These are phyloP conservation scores for Carlito syrichta DNA, from an alignment of 2,113 vertebrate genomes.

Conservation along the genomic window DNA sequence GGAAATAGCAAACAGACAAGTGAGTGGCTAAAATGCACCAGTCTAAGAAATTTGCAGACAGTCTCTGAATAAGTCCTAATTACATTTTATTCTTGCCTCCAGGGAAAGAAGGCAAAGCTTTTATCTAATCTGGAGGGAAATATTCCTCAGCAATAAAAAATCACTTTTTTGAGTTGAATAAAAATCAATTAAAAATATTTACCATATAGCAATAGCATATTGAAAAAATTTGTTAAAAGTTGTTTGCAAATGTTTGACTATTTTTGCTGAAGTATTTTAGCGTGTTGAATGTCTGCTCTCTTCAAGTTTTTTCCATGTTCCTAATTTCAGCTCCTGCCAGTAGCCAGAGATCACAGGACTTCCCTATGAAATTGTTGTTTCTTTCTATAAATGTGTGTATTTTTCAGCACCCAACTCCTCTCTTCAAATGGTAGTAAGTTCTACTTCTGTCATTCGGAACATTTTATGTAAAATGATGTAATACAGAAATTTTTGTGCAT, in stretches of 20 bases:
- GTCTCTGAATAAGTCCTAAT: background rate
- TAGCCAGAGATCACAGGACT: conserved; percentile 51
- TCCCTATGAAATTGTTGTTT: conserved; percentile 46
- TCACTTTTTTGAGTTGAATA: conserved; percentile 47
- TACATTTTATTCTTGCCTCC: background rate
- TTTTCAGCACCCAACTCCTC: conserved; percentile 50
- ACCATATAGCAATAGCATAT: conserved; percentile 50
- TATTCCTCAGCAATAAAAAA: conserved; percentile 3
- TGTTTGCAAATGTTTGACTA: conserved; percentile 75
- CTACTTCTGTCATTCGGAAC: conserved; percentile 64
- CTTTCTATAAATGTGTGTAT: conserved; percentile 32
- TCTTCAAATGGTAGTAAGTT: conserved; percentile 32
- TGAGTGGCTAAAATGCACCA: background rate
- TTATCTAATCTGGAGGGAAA: conserved; percentile 16
- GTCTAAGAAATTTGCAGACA: background rate
- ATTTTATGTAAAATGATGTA: conserved; percentile 78
- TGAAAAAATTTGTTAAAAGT: conserved; percentile 61
- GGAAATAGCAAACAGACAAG: background rate
- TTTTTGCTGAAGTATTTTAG: conserved; percentile 69
- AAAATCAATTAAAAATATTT: conserved; percentile 61
- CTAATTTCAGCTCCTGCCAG: conserved; percentile 53
- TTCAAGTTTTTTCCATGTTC: conserved; percentile 55
- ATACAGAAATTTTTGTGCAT: conserved; percentile 76
- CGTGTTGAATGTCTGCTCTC: conserved; percentile 55
- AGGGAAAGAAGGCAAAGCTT: conserved; percentile 45